Percentiles rank a stretch among this genome's conserved stretches.
Evolutionary conservation across 2,888 invertebrate genomes (phyloP).

Genomic region (Hydroisotoma schaefferi): DNA sequence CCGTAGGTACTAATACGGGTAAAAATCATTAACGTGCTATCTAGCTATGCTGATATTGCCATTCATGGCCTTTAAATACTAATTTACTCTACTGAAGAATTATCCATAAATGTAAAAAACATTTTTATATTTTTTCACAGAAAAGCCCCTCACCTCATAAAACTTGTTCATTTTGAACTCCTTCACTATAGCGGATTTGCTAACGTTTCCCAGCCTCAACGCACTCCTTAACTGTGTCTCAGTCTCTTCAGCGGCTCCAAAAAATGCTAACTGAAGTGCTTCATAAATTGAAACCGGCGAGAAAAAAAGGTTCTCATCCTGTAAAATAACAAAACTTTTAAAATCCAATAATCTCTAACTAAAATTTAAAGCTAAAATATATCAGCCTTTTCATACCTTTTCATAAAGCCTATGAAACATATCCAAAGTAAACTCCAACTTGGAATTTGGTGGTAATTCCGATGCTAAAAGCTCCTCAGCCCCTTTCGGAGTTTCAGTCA

Average conservation of each 20-base stretch:
- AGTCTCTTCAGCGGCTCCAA: constrained; percentile 69
- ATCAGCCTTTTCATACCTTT: constrained; percentile 26
- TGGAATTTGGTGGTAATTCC: constrained; percentile 7
- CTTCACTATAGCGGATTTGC: constrained; percentile 67
- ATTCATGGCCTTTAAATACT: too few species aligned
- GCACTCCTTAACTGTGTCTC: constrained; percentile 64
- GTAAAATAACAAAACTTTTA: constrained; percentile 9
- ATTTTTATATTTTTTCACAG: constrained; percentile 1
- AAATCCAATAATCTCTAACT: neutral
- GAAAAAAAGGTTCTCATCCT: constrained; percentile 68
- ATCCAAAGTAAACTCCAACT: constrained; percentile 42
- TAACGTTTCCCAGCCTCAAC: constrained; percentile 58
- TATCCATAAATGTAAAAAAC: constrained; percentile 7
- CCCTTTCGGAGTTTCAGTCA: too few species aligned
- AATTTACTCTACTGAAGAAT: too few species aligned
- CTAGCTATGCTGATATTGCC: too few species aligned
- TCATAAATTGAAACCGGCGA: constrained; percentile 84
- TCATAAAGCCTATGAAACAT: constrained; percentile 44
- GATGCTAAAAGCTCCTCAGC: too few species aligned
- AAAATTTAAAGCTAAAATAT: neutral
- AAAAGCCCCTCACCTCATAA: constrained; percentile 52
- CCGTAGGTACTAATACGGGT: too few species aligned
- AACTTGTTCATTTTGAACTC: constrained; percentile 70
- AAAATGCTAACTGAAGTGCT: constrained; percentile 72
- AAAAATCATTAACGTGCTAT: too few species aligned